Conservation (phyloP, 2,888 invertebrate genomes). For the Halocaridina rubra region DNA sequence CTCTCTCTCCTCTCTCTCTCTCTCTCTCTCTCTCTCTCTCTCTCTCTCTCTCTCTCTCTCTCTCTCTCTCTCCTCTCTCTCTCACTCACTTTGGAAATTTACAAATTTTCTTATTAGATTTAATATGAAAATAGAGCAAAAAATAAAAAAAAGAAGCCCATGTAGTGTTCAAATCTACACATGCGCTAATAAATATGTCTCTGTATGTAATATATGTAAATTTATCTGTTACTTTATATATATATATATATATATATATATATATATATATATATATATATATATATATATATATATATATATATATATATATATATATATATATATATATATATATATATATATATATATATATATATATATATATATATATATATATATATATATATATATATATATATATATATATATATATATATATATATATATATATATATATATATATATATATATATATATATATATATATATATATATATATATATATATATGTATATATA, state of each 20-base stretch:
- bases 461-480: conserved; percentile 1
- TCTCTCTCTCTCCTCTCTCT: too few species aligned
- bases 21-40: too few species aligned
- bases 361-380: background rate
- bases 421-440: background rate
- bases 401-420: background rate
- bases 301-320: conserved; percentile 4
- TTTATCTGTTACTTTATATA: background rate
- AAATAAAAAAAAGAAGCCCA: too few species aligned
- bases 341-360: background rate
- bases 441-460: conserved; percentile 4
- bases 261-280: conserved; percentile 8
- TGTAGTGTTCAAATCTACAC: too few species aligned
- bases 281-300: conserved; percentile 8
- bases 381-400: background rate
- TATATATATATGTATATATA: background rate
- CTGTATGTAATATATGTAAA: too few species aligned
- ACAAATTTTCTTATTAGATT: too few species aligned
- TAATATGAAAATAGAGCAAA: too few species aligned
- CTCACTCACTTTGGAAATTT: too few species aligned
- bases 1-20: too few species aligned
- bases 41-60: too few species aligned
- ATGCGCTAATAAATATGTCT: too few species aligned
- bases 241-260: background rate
- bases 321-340: conserved; percentile 4